Conservation (phyloP, 2,797 vertebrate species). For the Enoplosus armatus region DNA sequence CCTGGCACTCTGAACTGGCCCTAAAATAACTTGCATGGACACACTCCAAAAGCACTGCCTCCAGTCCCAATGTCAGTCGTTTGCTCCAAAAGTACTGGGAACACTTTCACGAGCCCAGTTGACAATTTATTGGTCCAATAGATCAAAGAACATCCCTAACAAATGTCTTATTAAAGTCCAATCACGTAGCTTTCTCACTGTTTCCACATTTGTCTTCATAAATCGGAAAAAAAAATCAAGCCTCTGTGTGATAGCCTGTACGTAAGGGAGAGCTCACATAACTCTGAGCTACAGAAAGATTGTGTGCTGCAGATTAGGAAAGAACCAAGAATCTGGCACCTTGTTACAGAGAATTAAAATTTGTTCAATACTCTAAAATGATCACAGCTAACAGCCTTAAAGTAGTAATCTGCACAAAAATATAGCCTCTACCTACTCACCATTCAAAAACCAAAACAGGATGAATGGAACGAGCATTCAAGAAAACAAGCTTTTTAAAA, state of each 20-base stretch:
- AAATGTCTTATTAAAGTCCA: constrained; percentile 58
- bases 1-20: constrained; percentile 53
- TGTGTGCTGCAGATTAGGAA: neutral
- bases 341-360: neutral
- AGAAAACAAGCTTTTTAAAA: neutral
- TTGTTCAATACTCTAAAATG: neutral
- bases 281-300: constrained; percentile 34
- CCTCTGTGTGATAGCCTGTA: constrained; percentile 27
- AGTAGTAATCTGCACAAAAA: neutral
- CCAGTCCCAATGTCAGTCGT: constrained; percentile 61
- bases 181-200: constrained; percentile 28
- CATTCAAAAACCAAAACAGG: neutral
- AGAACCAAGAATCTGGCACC: neutral
- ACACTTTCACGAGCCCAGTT: constrained; percentile 45
- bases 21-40: constrained; percentile 76
- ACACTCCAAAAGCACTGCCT: constrained; percentile 58
- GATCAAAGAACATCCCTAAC: constrained; percentile 61
- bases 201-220: constrained; percentile 63
- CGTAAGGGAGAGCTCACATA: constrained; percentile 32
- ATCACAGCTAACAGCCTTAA: neutral
- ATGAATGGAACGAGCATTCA: neutral
- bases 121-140: constrained; percentile 55
- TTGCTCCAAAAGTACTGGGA: constrained; percentile 58
- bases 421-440: neutral
- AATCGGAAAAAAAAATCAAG: constrained; percentile 25